Evolutionary conservation across 2,113 vertebrate species (phyloP).

Genomic region (Trichomycterus rosablanca): DNA sequence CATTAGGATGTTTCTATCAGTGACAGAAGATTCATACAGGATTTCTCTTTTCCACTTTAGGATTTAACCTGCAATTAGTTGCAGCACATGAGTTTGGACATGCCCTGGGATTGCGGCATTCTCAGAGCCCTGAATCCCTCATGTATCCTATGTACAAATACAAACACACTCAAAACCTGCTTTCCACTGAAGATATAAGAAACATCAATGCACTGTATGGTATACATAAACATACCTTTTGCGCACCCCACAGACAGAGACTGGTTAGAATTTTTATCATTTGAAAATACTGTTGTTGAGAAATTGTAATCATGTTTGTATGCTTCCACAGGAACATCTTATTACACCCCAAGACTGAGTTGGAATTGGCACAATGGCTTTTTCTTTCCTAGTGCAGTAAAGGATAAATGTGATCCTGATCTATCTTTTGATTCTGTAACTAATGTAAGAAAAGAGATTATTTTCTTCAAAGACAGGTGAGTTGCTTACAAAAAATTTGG

Average conservation of each 20-base stretch:
- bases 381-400: conserved; percentile 43
- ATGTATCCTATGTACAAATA: conserved; percentile 76
- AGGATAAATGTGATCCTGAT: conserved; percentile 58
- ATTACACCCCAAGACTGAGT: conserved; percentile 36
- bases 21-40: not conserved
- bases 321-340: conserved; percentile 18
- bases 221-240: conserved; percentile 60
- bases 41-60: conserved; percentile 53
- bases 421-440: conserved; percentile 67
- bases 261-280: not conserved
- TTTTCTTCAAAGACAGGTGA: conserved; percentile 68
- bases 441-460: conserved; percentile 57
- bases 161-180: conserved; percentile 40
- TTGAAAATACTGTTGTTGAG: not conserved
- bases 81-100: conserved; percentile 82
- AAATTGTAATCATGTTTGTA: conserved; percentile 37
- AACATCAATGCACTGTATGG: conserved; percentile 77
- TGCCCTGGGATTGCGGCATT: conserved; percentile 77
- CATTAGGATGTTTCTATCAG: conserved; percentile 1
- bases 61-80: conserved; percentile 66
- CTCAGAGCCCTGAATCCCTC: conserved; percentile 64
- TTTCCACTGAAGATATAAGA: conserved; percentile 70
- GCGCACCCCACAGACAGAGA: not conserved
- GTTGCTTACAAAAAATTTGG: not conserved
- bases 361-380: conserved; percentile 48